Percentiles rank a stretch among this genome's conserved stretches.
phyloP scores from a whole-genome alignment of 1,140 invertebrate species.

The Stegodyphus dumicola region DNA sequence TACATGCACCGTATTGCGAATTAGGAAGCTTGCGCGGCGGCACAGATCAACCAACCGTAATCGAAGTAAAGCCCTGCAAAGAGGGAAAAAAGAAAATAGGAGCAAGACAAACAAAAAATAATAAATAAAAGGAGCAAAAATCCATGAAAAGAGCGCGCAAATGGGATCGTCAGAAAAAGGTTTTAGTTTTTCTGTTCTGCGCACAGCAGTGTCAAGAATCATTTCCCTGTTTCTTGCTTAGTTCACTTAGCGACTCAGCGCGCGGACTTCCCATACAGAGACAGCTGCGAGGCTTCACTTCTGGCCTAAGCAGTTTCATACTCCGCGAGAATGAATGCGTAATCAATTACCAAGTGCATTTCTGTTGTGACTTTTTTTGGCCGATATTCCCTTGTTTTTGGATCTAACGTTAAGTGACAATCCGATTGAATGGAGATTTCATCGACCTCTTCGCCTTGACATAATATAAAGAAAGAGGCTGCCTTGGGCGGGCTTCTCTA shows the following conservation, averaged over 20 bases:
- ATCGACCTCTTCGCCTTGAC: too few relatives aligned
- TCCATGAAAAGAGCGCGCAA: slow-evolving; percentile 20
- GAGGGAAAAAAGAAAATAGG: not conserved
- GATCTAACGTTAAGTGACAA: too few relatives aligned
- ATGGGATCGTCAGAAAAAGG: slow-evolving; percentile 4
- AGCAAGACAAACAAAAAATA: not conserved
- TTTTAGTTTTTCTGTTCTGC: not conserved
- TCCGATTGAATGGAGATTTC: too few relatives aligned
- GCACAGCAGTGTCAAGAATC: not conserved
- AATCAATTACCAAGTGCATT: too few relatives aligned
- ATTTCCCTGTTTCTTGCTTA: not conserved
- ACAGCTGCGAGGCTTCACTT: too few relatives aligned
- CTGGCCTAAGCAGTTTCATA: too few relatives aligned
- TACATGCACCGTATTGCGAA: not conserved
- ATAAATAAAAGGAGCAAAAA: not conserved
- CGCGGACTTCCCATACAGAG: too few relatives aligned
- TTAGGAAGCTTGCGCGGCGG: not conserved
- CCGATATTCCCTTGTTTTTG: too few relatives aligned
- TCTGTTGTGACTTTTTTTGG: too few relatives aligned
- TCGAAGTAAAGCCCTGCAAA: not conserved
- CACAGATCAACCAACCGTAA: slow-evolving; percentile 11
- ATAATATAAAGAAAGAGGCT: too few relatives aligned
- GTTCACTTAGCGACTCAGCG: too few relatives aligned
- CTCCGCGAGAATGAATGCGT: too few relatives aligned
- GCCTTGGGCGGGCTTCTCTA: not conserved